Evolutionary conservation across 2,888 invertebrate genomes (phyloP).

Genomic region (Agrotis exclamationis): DNA sequence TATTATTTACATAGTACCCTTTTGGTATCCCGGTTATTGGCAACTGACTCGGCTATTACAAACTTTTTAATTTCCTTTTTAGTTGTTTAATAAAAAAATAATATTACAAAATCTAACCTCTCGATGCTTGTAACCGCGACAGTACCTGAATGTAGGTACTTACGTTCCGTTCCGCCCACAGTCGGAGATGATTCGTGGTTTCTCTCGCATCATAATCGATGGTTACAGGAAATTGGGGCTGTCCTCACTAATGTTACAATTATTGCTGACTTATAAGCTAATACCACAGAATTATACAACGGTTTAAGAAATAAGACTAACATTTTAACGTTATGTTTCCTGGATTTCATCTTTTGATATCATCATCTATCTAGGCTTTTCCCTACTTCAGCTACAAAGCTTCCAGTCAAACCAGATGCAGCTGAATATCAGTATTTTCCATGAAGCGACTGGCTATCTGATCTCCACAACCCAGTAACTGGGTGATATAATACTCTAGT

Average conservation of each 20-base stretch:
- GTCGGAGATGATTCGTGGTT: constrained; percentile 75
- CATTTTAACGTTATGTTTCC: background rate
- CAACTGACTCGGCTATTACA: too few relatives aligned
- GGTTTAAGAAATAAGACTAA: background rate
- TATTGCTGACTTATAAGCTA: constrained; percentile 58
- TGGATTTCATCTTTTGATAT: too few relatives aligned
- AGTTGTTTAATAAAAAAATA: background rate
- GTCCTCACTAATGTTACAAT: constrained; percentile 64
- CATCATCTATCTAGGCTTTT: too few relatives aligned
- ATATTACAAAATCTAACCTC: background rate
- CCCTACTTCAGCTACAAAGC: too few relatives aligned
- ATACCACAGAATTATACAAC: constrained; percentile 26
- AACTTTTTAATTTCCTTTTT: too few relatives aligned
- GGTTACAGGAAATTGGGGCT: constrained; percentile 71
- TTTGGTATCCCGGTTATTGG: too few relatives aligned
- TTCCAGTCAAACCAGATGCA: too few relatives aligned
- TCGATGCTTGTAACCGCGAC: constrained; percentile 32
- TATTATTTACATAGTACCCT: too few relatives aligned
- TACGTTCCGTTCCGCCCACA: constrained; percentile 72
- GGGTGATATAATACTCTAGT: too few relatives aligned
- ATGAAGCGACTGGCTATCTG: too few relatives aligned
- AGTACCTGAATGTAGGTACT: constrained; percentile 39
- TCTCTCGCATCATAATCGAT: constrained; percentile 70
- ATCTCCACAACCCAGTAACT: too few relatives aligned
- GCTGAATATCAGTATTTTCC: too few relatives aligned